These are phyloP conservation scores for Mythimna vitellina DNA, from an alignment of 2,888 invertebrate species.

Conservation along the genomic window DNA sequence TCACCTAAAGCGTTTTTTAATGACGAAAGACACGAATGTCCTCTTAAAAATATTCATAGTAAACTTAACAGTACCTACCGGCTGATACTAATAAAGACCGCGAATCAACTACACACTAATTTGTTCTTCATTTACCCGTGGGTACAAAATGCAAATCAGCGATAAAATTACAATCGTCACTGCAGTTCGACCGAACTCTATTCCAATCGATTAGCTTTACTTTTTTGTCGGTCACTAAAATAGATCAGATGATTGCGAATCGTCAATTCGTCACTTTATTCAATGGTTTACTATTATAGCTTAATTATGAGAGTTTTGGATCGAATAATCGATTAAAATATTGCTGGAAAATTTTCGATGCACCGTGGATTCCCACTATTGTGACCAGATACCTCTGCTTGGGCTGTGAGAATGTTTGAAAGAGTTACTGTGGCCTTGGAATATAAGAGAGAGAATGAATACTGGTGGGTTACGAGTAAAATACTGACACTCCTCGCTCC, in stretches of 20 bases:
- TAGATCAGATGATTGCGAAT: conserved; percentile 33
- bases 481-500: no score
- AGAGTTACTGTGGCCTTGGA: no score
- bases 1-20: not conserved
- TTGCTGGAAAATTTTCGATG: not conserved
- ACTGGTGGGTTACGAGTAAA: no score
- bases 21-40: not conserved
- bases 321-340: conserved; percentile 1
- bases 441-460: no score
- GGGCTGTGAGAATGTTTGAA: no score
- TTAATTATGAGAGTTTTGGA: conserved; percentile 15
- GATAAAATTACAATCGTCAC: conserved; percentile 20
- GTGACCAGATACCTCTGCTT: not conserved
- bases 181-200: conserved; percentile 11
- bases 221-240: conserved; percentile 38
- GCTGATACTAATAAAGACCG: no score
- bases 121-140: not conserved
- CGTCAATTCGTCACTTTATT: conserved; percentile 34
- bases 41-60: not conserved
- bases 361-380: not conserved
- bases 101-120: not conserved
- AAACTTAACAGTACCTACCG: not conserved
- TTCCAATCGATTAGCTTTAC: conserved; percentile 35
- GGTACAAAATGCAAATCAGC: not conserved
- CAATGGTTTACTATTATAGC: conserved; percentile 18